phyloP scores from a whole-genome alignment of 2,113 vertebrate genomes.

The Neodon shergylaensis region DNA sequence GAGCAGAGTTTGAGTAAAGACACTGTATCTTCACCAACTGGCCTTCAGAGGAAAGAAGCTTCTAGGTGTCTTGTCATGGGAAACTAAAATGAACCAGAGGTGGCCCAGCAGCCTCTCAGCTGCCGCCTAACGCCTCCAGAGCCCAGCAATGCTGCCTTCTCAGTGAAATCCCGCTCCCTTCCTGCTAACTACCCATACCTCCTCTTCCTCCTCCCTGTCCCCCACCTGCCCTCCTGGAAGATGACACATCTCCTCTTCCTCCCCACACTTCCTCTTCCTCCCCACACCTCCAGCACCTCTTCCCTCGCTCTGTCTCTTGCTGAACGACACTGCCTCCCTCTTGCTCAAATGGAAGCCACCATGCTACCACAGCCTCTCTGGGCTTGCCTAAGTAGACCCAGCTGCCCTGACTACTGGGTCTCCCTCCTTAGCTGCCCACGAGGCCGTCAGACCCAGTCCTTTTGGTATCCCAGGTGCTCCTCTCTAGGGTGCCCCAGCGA shows the following conservation, averaged over 20 bases:
- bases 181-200: neutral
- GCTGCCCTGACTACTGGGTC: rapidly evolving
- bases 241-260: neutral
- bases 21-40: neutral
- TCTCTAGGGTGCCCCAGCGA: neutral
- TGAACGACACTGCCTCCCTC: neutral
- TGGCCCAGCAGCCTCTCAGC: neutral
- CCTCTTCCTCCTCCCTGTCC: neutral
- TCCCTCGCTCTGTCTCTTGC: neutral
- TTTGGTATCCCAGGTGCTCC: neutral
- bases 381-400: neutral
- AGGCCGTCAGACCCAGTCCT: neutral
- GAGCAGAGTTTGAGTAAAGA: neutral
- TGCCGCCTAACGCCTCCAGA: neutral
- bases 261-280: neutral
- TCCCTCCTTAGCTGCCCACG: neutral
- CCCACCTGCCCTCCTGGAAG: neutral
- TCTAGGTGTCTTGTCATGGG: neutral
- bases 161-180: neutral
- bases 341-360: neutral
- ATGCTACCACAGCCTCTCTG: neutral
- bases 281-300: neutral
- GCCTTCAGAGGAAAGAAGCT: neutral
- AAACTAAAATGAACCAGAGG: slow-evolving; percentile 8
- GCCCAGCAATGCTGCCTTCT: neutral